Conservation (phyloP, 2,113 vertebrate genomes). For the Ictidomys tridecemlineatus region DNA sequence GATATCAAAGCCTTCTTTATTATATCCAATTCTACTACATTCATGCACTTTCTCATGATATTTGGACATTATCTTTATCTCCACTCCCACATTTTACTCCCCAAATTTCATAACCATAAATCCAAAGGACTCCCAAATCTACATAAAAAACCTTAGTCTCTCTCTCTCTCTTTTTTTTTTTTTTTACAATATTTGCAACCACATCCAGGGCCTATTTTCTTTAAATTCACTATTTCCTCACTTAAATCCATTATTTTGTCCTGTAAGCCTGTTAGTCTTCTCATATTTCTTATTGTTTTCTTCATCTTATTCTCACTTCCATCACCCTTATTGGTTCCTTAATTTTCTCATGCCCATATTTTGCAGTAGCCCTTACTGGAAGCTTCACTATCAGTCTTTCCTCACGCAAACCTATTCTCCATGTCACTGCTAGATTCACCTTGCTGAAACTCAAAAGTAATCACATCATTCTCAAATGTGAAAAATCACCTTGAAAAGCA, state of each 20-base stretch:
- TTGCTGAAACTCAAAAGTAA: slow-evolving; percentile 29
- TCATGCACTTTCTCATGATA: not conserved
- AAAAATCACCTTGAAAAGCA: not conserved
- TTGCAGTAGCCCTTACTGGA: not conserved
- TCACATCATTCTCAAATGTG: not conserved
- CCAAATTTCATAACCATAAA: not conserved
- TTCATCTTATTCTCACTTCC: not conserved
- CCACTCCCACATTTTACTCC: not conserved
- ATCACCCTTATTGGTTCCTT: not conserved
- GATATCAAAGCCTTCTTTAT: not conserved
- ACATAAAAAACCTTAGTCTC: not conserved
- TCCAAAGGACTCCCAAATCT: not conserved
- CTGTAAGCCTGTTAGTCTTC: not conserved
- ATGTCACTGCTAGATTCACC: not conserved
- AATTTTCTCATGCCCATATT: not conserved
- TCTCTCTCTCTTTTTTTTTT: too few species aligned
- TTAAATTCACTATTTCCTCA: not conserved
- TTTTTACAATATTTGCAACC: not conserved
- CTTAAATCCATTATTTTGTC: not conserved
- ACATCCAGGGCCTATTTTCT: not conserved
- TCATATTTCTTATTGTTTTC: not conserved
- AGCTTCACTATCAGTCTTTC: not conserved
- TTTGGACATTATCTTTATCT: not conserved
- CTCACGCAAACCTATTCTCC: not conserved
- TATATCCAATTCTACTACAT: not conserved